Conservation (phyloP, 1,140 invertebrate genomes). For the Aphelenchoides fujianensis region DNA sequence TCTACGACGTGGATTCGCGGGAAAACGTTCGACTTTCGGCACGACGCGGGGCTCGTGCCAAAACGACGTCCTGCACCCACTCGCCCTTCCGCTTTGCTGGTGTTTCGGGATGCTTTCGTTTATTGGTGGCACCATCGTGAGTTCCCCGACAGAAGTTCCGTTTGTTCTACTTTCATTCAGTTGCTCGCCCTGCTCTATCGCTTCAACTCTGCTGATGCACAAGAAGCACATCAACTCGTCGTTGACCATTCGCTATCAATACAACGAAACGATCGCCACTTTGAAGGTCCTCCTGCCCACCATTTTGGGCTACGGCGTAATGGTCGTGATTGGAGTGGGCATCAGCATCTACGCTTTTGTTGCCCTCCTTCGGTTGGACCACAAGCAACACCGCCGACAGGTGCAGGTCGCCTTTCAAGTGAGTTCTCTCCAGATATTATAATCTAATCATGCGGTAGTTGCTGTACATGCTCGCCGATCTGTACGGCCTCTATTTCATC, state of each 20-base stretch:
- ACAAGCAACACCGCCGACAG: not conserved
- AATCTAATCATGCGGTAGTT: not conserved
- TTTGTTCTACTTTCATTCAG: no score
- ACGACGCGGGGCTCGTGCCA: not conserved
- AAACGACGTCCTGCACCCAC: not conserved
- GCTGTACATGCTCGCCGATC: conserved; percentile 18
- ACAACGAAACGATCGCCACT: not conserved
- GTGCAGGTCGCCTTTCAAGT: conserved; percentile 16
- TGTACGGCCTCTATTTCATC: conserved; percentile 14
- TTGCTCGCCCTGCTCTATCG: not conserved
- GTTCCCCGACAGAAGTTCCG: no score
- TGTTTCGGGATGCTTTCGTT: not conserved
- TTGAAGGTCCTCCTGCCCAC: not conserved
- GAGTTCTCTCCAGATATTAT: not conserved
- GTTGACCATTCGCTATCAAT: conserved; percentile 7
- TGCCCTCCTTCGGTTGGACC: no score
- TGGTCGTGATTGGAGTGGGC: not conserved
- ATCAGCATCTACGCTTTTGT: not conserved
- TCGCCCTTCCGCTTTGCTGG: conserved; percentile 5
- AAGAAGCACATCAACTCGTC: not conserved
- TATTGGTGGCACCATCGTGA: not conserved
- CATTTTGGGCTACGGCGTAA: conserved; percentile 4
- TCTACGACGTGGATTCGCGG: not conserved
- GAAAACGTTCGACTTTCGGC: conserved; percentile 1
- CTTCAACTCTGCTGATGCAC: not conserved